A percentile compares a stretch with the other conserved stretches of the same genome.
Evolutionary conservation across 2,113 vertebrate genomes (phyloP).

Genomic region (Riparia riparia): DNA sequence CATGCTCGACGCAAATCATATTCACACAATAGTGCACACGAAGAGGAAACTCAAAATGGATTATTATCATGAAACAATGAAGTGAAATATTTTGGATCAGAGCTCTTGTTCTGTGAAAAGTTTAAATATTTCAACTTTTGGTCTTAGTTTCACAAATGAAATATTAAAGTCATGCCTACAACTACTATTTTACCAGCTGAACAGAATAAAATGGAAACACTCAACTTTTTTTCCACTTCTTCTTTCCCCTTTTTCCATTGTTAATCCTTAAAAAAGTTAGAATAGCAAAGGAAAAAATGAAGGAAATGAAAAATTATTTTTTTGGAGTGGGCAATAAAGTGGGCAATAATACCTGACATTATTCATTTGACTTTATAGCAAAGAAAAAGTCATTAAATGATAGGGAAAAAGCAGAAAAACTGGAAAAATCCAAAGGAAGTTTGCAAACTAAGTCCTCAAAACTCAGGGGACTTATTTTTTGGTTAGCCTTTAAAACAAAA

Average conservation of each 20-base stretch:
- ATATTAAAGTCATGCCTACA: not conserved
- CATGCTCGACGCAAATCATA: accelerated
- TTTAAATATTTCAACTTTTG: not conserved
- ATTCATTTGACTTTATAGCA: not conserved
- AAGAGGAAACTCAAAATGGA: not conserved
- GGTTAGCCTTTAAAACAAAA: not conserved
- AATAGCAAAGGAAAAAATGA: not conserved
- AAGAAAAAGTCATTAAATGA: not conserved
- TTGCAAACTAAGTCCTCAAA: not conserved
- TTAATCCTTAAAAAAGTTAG: conserved; percentile 2
- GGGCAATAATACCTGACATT: not conserved
- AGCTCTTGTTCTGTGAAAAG: not conserved
- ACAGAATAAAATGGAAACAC: not conserved
- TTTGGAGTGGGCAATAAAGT: not conserved
- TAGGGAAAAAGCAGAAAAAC: not conserved
- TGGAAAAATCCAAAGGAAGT: not conserved
- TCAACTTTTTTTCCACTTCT: not conserved
- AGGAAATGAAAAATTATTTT: not conserved
- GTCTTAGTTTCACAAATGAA: not conserved
- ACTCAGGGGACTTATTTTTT: not conserved
- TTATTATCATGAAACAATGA: not conserved
- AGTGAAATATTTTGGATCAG: not conserved
- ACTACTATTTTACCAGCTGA: not conserved
- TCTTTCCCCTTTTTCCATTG: not conserved
- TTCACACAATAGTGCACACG: accelerated